Conservation (phyloP, 2,888 invertebrate species). For the Dasysyrphus tricinctus region DNA sequence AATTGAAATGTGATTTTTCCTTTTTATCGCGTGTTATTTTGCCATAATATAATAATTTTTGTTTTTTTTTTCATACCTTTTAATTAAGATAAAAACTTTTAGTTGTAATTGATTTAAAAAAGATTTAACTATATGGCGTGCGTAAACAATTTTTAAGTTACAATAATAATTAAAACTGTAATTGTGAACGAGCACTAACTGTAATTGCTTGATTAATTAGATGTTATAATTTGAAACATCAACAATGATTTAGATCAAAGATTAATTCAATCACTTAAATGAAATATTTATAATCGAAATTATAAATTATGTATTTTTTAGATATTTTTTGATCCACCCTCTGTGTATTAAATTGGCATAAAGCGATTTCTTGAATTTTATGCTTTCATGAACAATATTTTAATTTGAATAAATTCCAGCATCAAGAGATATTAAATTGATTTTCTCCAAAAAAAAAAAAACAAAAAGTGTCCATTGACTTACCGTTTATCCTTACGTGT, state of each 20-base stretch:
- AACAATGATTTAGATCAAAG: no score
- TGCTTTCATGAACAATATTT: conserved; percentile 20
- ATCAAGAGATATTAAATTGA: background rate
- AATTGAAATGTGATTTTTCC: conserved; percentile 13
- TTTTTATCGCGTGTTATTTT: conserved; percentile 20
- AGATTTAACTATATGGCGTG: conserved; percentile 17
- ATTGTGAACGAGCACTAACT: background rate
- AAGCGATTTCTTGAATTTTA: background rate
- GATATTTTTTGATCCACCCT: background rate
- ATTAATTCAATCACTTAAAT: background rate
- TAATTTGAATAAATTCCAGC: background rate
- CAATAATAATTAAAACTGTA: background rate
- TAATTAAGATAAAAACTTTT: conserved; percentile 34
- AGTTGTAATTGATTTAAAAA: conserved; percentile 12
- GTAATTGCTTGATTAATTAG: conserved; percentile 16
- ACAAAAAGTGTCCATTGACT: conserved; percentile 76
- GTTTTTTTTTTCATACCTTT: background rate
- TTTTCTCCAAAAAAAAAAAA: background rate
- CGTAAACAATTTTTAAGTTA: background rate
- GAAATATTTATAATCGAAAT: background rate
- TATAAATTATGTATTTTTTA: background rate
- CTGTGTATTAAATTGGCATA: background rate
- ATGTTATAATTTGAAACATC: no score
- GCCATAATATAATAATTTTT: background rate
- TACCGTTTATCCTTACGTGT: conserved; percentile 85